Percentiles rank a stretch among this genome's conserved stretches.
Conservation (phyloP, 2,113 vertebrate species). For the Gambusia holbrooki region DNA sequence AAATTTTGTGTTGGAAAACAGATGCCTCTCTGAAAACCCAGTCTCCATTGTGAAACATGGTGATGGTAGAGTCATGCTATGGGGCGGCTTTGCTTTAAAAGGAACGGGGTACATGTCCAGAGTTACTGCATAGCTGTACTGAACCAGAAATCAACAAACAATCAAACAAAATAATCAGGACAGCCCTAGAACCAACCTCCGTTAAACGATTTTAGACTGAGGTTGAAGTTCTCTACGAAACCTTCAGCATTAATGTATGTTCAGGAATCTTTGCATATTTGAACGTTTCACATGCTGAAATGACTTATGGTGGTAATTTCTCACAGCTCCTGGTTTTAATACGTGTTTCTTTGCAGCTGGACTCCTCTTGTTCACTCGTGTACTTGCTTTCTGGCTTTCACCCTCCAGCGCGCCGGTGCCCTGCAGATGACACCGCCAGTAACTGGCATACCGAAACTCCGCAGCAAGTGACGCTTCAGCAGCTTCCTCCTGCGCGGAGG, state of each 20-base stretch:
- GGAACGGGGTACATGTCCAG: too few species aligned
- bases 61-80: too few species aligned
- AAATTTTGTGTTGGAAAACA: too few species aligned
- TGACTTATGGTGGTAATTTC: background rate
- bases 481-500: constrained; percentile 52
- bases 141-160: background rate
- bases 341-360: constrained; percentile 19
- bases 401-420: constrained; percentile 55
- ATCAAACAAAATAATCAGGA: too few species aligned
- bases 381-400: constrained; percentile 50
- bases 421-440: constrained; percentile 61
- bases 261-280: background rate
- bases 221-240: background rate
- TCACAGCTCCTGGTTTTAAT: constrained; percentile 1
- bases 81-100: too few species aligned
- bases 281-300: background rate
- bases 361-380: constrained; percentile 21
- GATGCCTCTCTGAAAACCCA: too few species aligned
- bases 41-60: too few species aligned
- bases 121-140: background rate
- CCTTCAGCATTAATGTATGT: background rate
- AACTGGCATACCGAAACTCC: constrained; percentile 46
- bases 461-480: constrained; percentile 21
- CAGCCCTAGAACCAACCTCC: too few species aligned
- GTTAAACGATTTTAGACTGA: too few species aligned